Evolutionary conservation across 2,797 vertebrate species (phyloP).

Genomic region (Epinephelus coioides): DNA sequence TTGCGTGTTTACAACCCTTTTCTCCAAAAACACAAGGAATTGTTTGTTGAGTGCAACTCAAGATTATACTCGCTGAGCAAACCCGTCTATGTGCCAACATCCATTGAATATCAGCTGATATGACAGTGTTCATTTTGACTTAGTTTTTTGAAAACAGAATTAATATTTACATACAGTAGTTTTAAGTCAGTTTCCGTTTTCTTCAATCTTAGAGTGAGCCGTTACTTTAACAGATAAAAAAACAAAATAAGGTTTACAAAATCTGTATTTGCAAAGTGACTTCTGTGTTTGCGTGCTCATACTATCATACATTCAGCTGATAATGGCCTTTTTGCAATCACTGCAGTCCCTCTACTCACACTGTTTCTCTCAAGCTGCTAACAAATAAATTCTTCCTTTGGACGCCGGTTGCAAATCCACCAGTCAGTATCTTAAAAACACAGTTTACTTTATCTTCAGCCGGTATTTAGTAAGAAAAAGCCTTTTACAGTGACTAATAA

Average conservation of each 20-base stretch:
- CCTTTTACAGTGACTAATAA: constrained; percentile 9
- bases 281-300: neutral
- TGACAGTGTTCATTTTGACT: neutral
- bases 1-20: neutral
- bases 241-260: neutral
- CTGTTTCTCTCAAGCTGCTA: neutral
- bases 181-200: neutral
- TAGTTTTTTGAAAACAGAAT: neutral
- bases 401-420: constrained; percentile 8
- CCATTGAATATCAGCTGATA: neutral
- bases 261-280: neutral
- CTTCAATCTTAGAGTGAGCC: neutral
- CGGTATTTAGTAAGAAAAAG: neutral
- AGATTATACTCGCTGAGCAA: neutral
- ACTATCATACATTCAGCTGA: neutral
- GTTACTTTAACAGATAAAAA: neutral
- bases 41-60: neutral
- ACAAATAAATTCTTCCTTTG: constrained; percentile 5
- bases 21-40: neutral
- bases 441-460: constrained; percentile 8
- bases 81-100: neutral
- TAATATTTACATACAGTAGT: neutral
- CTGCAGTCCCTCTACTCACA: neutral
- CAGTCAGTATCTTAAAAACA: constrained; percentile 14
- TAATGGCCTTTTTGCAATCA: neutral